Conservation (phyloP, 2,113 vertebrate genomes). For the Thinocorus orbignyianus region DNA sequence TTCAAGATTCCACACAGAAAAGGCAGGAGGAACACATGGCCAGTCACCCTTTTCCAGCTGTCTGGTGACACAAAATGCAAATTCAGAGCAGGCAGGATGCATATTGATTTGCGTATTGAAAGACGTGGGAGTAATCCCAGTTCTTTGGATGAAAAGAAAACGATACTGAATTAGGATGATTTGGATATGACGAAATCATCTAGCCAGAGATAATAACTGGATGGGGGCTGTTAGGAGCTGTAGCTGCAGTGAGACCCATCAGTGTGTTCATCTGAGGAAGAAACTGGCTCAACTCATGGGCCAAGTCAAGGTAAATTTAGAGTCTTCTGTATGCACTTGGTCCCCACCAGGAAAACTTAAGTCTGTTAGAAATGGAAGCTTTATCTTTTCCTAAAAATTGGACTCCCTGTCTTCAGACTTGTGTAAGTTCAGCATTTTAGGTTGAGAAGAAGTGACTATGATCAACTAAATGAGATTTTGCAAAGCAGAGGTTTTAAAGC, state of each 20-base stretch:
- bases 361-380: neutral
- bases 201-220: neutral
- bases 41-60: neutral
- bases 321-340: neutral
- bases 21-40: neutral
- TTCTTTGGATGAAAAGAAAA: neutral
- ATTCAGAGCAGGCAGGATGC: neutral
- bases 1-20: neutral
- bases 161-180: neutral
- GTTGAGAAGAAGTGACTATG: neutral
- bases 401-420: neutral
- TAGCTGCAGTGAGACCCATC: neutral
- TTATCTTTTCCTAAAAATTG: neutral
- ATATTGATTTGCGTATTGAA: neutral
- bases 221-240: neutral
- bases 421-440: neutral
- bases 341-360: neutral
- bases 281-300: neutral
- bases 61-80: neutral
- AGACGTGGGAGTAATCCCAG: neutral
- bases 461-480: neutral
- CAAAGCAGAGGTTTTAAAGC: neutral
- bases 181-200: neutral
- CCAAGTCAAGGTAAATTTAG: neutral
- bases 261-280: neutral